Percentiles rank a stretch among this genome's conserved stretches.
These are phyloP conservation scores for Serrognathus titanus DNA, from an alignment of 2,888 invertebrate genomes.

Conservation along the genomic window DNA sequence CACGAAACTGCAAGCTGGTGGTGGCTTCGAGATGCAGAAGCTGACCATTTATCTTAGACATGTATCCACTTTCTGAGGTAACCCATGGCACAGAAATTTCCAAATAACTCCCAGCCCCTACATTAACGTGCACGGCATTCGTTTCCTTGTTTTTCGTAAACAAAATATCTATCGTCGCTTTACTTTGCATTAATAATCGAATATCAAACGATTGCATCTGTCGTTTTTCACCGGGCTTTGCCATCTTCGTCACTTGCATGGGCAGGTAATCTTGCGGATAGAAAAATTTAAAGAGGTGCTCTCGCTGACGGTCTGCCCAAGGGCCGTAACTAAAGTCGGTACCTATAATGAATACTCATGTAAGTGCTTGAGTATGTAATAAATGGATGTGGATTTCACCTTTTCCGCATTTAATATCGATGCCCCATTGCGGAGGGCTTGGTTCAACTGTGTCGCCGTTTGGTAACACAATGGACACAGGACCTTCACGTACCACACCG, in stretches of 20 bases:
- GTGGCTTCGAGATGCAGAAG: constrained; percentile 92
- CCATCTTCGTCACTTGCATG: constrained; percentile 74
- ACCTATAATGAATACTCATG: constrained; percentile 32
- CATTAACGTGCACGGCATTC: constrained; percentile 93
- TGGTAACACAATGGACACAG: constrained; percentile 81
- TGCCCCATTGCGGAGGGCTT: constrained; percentile 92
- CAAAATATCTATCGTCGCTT: constrained; percentile 92
- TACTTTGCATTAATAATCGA: constrained; percentile 82
- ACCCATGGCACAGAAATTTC: constrained; percentile 97
- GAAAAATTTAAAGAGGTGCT: constrained; percentile 93
- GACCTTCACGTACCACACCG: constrained; percentile 88
- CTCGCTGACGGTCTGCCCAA: constrained; percentile 97
- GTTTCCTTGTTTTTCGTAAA: constrained; percentile 95
- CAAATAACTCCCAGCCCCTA: constrained; percentile 92
- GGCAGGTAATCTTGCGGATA: constrained; percentile 86
- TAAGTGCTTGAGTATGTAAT: neutral
- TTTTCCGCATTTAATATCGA: constrained; percentile 93
- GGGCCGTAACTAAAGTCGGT: constrained; percentile 97
- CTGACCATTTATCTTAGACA: constrained; percentile 89
- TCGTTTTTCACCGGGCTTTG: constrained; percentile 82
- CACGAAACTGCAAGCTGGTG: constrained; percentile 89
- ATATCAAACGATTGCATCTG: constrained; percentile 91
- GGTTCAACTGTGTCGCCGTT: constrained; percentile 93
- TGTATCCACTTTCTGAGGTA: constrained; percentile 81
- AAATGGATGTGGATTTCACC: constrained; percentile 49